Evolutionary conservation across 1,140 invertebrate species (phyloP), one percentile per base, ranked within the genome.

Genomic region (Drosophila tani): DNA sequence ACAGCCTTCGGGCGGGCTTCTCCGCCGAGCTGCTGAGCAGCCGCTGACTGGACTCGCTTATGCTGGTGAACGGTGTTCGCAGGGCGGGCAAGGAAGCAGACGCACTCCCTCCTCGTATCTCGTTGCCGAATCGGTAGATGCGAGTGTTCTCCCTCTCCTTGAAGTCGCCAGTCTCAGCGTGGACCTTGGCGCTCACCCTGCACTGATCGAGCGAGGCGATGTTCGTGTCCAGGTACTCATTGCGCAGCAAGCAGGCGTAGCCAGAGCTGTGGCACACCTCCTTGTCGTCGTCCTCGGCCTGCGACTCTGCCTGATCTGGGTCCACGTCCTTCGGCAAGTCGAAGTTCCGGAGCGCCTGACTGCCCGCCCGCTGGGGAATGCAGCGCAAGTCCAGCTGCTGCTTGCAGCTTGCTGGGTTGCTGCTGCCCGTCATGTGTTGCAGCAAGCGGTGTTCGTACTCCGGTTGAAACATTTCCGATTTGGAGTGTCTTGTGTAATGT

Each of bases 1-100:
- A 98, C 75, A 99, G 99, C 94, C 99, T 99, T 60, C 98, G 93
- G 0, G 97, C 97, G 3, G 97, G 75, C 14, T 32, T 45, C 1
- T 24, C 47, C 2, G 59, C 53, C 0, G 67, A 63, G 45, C 63
- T 53, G 32, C 67, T 59, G 3, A 79, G 75, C 32, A 79, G 43
- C 9, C 55, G 58, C 9, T 64, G 66, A 29, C 75, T 79, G 21
- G 17, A 9, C 12, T 62, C 45, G 32, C 75, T 70, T 1, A 79
- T 6, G 17, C 11, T 58, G 3, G 58, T 40, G 5, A 79, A 71
- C 2, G 75, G 58, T 6, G 21, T 11, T 8, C 53, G 32, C n/a
- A 46, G 6, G 3, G 40, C 19, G 0, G 29, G 35, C 19, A 17
- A 15, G 3, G 59, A 12, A 21, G 40, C 5, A 1, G 8, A 15